These are phyloP conservation scores for Sclerodermus sp. DNA, from an alignment of 2,888 invertebrate genomes.

Conservation along the genomic window DNA sequence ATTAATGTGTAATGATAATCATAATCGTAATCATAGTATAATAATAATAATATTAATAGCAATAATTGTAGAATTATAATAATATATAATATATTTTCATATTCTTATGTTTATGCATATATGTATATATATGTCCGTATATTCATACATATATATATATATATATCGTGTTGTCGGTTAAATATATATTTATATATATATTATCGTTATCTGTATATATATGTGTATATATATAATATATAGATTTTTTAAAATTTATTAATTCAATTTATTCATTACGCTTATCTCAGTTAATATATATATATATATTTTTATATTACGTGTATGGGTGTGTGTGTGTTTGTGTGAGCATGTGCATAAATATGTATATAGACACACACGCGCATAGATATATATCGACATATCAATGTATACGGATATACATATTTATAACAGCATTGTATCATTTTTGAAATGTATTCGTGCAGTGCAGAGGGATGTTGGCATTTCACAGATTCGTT, in stretches of 20 bases:
- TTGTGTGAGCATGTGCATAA: too few species aligned
- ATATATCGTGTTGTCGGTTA: conserved; percentile 32
- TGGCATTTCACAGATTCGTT: conserved; percentile 47
- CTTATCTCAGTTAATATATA: conserved; percentile 11
- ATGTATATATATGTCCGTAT: conserved; percentile 1
- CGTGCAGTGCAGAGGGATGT: conserved; percentile 41
- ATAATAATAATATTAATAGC: conserved; percentile 21
- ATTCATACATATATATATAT: conserved; percentile 12
- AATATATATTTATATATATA: conserved; percentile 45
- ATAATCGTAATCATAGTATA: conserved; percentile 5
- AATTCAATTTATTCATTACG: conserved; percentile 11
- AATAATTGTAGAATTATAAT: conserved; percentile 31
- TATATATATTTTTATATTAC: conserved; percentile 31
- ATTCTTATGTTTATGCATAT: conserved; percentile 1
- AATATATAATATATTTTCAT: background rate
- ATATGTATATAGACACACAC: too few species aligned
- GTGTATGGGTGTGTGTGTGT: too few species aligned
- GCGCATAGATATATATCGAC: too few species aligned
- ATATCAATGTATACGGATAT: too few species aligned
- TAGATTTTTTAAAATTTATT: conserved; percentile 29
- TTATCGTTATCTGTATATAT: conserved; percentile 44
- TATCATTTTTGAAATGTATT: conserved; percentile 34
- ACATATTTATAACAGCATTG: too few species aligned
- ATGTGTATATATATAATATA: conserved; percentile 42
- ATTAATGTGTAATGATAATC: conserved; percentile 4